Base-by-base conservation (phyloP, 2,113 vertebrate genomes). In the Columbina picui region DNA sequence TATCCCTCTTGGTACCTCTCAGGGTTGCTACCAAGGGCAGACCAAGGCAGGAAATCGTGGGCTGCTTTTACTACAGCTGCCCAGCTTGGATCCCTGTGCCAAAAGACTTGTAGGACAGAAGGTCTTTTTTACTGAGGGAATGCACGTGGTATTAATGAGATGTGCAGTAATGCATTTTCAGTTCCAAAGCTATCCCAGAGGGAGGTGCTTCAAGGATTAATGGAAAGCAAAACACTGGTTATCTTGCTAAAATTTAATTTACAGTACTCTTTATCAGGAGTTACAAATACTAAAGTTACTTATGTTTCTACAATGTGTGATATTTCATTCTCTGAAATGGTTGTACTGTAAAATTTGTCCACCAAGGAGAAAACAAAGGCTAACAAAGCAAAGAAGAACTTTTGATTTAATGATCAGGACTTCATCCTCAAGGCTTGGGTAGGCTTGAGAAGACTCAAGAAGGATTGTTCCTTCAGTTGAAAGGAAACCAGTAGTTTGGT, bases 161-260 rank as follows among this genome's bases (percentile, higher is more conserved):
- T 87, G 50, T 89, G 30, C 61, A 95, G 74, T 53, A 85, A 87
- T 73, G 78, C 70, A 57, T 91, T 95, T 96, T 79, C 12, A 7
- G 12, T 82, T 87, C 74, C 77, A 87, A 84, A 83, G 59, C 26
- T 89, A 16, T 64, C 49, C 84, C 81, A 87, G 53, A 77, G 87
- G 81, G 60, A 94, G 25, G 53, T 90, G 25, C 70, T 78, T 87
- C 77, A 82, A 78, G 67, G 70, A 87, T 89, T 93, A 96, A 87
- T 90, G 61, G 74, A 82, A 89, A 89, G 65, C n/a, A 91, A 96
- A 94, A 82, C 38, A 69, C 36, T 78, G 38, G 61, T 56, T 95
- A 84, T 92, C 73, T 87, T 89, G 41, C 87, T 96, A 91, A 83
- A 94, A 64, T 89, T 93, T 78, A 30, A 82, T 73, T 94, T 96